These are phyloP conservation scores for Orientallactaga sibirica DNA, from an alignment of 2,797 vertebrate genomes.

Conservation along the genomic window DNA sequence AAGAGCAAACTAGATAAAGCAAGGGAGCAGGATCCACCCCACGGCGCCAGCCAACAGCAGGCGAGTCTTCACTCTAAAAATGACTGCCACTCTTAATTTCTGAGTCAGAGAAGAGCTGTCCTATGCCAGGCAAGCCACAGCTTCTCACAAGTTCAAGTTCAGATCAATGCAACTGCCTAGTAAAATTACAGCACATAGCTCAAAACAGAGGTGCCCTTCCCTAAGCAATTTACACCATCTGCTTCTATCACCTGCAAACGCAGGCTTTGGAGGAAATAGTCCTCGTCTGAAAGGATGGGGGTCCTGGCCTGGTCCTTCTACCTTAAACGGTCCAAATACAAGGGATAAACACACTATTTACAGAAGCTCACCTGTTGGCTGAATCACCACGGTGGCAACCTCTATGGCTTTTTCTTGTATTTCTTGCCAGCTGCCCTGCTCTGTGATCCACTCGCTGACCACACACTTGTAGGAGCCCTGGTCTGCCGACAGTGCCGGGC, in stretches of 20 bases:
- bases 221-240: not conserved
- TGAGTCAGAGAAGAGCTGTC: not conserved
- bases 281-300: not conserved
- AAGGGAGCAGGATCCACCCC: not conserved
- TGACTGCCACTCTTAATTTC: not conserved
- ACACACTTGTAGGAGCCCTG: constrained; percentile 93
- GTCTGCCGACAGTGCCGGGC: constrained; percentile 87
- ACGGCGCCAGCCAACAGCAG: not conserved
- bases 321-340: fast-evolving
- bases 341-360: fast-evolving
- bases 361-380: constrained; percentile 91
- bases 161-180: too few species aligned
- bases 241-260: not conserved
- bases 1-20: not conserved
- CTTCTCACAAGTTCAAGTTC: not conserved
- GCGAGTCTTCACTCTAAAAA: not conserved
- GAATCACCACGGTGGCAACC: constrained; percentile 91
- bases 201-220: not conserved
- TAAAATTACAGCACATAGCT: not conserved
- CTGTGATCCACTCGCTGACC: constrained; percentile 93
- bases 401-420: constrained; percentile 93
- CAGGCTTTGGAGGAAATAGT: fast-evolving
- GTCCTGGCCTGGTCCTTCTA: not conserved
- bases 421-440: constrained; percentile 91
- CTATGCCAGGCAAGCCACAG: fast-evolving